phyloP scores from a whole-genome alignment of 2,113 vertebrate species.

The Condylura cristata region DNA sequence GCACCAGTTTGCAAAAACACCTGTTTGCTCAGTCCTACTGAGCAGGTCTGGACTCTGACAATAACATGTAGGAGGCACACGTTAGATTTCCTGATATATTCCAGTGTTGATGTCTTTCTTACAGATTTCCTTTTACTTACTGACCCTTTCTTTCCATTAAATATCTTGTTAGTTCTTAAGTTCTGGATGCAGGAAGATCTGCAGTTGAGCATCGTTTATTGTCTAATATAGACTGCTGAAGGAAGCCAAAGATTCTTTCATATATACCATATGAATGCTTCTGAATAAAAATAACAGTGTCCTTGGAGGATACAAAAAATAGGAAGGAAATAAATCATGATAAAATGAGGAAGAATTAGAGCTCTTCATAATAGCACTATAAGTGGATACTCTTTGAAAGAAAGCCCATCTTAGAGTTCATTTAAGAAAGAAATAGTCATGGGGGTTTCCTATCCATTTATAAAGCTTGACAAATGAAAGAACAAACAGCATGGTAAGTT shows the following conservation, averaged over 20 bases:
- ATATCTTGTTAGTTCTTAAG: not conserved
- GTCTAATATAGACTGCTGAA: not conserved
- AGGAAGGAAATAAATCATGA: not conserved
- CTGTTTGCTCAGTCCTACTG: not conserved
- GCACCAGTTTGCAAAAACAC: not conserved
- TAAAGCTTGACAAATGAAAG: not conserved
- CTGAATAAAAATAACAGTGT: not conserved
- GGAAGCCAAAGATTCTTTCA: not conserved
- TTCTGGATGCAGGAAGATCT: not conserved
- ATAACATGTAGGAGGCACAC: not conserved
- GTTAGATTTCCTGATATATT: not conserved
- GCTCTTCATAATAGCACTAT: not conserved
- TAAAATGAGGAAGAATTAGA: not conserved
- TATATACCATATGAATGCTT: not conserved
- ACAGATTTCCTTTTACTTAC: not conserved
- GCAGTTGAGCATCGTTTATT: not conserved
- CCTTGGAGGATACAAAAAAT: not conserved
- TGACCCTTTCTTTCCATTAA: not conserved
- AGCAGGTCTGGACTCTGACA: not conserved
- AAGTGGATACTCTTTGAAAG: not conserved
- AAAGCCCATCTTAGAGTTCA: not conserved
- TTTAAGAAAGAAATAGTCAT: not conserved
- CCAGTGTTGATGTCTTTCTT: not conserved
- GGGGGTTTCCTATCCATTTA: not conserved
- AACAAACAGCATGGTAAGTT: not conserved